phyloP scores from a whole-genome alignment of 2,797 vertebrate species.

The Selene dorsalis region DNA sequence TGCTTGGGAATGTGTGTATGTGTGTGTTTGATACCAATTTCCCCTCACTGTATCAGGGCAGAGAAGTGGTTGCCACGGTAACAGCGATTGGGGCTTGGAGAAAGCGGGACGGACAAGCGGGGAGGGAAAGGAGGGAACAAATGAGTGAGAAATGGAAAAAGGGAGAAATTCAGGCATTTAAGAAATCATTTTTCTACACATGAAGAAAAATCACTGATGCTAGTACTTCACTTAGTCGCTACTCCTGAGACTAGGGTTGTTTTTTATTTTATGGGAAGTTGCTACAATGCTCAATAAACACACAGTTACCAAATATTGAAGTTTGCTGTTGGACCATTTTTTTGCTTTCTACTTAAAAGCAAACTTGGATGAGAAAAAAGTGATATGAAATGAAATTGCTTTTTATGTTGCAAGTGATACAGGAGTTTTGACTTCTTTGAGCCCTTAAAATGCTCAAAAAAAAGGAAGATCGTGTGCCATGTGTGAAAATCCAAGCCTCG shows the following conservation, averaged over 20 bases:
- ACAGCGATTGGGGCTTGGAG: conserved; percentile 61
- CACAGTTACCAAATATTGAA: not conserved
- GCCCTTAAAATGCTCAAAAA: not conserved
- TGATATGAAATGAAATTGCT: not conserved
- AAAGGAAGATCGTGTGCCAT: not conserved
- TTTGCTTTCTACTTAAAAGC: not conserved
- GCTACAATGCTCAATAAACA: not conserved
- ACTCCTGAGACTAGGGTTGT: not conserved
- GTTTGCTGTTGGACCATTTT: not conserved
- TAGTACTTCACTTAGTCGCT: not conserved
- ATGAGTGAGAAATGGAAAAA: conserved; percentile 9
- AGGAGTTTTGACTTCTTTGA: not conserved
- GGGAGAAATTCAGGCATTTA: not conserved
- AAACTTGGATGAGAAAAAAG: not conserved
- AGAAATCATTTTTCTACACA: not conserved
- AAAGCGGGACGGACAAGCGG: conserved; percentile 47
- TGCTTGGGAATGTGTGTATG: conserved; percentile 7
- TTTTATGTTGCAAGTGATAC: no score
- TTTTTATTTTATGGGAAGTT: not conserved
- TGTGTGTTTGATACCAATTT: conserved; percentile 57
- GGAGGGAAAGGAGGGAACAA: conserved; percentile 42
- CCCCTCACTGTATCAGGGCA: conserved; percentile 63
- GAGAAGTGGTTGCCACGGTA: conserved; percentile 81
- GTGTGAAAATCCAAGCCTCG: not conserved
- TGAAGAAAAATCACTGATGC: not conserved